Base-by-base conservation (phyloP, 2,113 vertebrate genomes). In the Paramisgurnus dabryanus region DNA sequence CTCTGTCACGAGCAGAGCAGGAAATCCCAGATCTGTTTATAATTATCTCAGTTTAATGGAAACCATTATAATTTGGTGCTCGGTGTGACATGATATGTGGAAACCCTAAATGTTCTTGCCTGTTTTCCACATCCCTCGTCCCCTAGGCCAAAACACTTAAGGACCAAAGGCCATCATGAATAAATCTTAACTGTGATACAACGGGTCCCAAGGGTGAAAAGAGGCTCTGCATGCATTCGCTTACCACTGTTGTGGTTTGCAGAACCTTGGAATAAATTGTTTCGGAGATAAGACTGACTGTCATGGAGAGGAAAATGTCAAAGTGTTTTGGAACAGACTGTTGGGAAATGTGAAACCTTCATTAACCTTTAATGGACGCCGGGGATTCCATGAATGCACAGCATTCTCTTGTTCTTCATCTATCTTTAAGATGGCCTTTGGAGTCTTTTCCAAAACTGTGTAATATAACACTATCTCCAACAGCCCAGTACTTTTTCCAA, bases 301-400 rank as follows among this genome's bases (percentile, higher is more conserved):
- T 81, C 60, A 64, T 61, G 75, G 67, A 73, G 60, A 77, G 67
- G 64, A 67, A 81, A 80, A 71, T 71, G 65, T 64, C 79, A 80
- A 67, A 27, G 40, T 87, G 84, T 85, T 87, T 84, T 85, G 85
- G 80, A 86, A 85, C 68, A 80, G 55, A 63, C 72, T 67, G 77
- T 40, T 72, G 79, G 84, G 87, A 85, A 87, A 88, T 77, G 66
- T 67, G 82, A 88, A 82, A 76, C 80, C 80, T 83, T 86, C 76
- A 85, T 87, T 84, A 88, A 85, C 79, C 78, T 84, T 88, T 88
- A 84, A 88, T 85, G 79, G 60, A 66, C 72, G 60, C 75, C 80
- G 76, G 80, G 74, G 81, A 85, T 85, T 86, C 81, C 70, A 76
- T 81, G 81, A 81, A 78, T 61, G 79, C 53, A 47, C 43, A 47